Evolutionary conservation across 2,113 vertebrate species (phyloP).

Genomic region (Tachysurus fulvidraco): DNA sequence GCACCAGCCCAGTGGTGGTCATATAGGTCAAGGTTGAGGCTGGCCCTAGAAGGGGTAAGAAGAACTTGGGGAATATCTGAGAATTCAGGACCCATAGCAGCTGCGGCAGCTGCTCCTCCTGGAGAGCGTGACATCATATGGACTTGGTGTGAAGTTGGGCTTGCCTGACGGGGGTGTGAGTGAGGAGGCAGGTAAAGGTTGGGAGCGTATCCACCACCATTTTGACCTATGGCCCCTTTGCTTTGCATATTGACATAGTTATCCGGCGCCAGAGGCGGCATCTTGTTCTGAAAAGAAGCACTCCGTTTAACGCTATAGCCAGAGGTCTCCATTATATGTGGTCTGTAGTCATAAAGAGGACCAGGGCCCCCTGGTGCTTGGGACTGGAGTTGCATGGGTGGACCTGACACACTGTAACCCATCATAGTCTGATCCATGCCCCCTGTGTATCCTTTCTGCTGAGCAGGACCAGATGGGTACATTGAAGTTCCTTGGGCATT

Average conservation of each 20-base stretch:
- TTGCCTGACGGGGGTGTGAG: conserved; percentile 85
- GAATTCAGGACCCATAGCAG: conserved; percentile 79
- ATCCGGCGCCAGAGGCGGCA: conserved; percentile 70
- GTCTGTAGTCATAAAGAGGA: conserved; percentile 82
- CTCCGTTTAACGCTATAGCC: conserved; percentile 90
- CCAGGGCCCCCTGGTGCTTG: conserved; percentile 74
- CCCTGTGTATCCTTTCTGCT: conserved; percentile 81
- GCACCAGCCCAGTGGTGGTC: conserved; percentile 84
- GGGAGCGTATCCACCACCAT: conserved; percentile 71
- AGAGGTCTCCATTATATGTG: conserved; percentile 82
- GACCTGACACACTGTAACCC: conserved; percentile 79
- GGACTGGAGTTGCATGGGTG: conserved; percentile 80
- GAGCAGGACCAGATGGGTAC: conserved; percentile 71
- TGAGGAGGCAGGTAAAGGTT: conserved; percentile 81
- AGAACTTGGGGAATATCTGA: conserved; percentile 82
- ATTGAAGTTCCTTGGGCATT: conserved; percentile 66
- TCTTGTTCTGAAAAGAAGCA: conserved; percentile 93
- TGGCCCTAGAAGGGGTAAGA: conserved; percentile 84
- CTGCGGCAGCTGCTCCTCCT: conserved; percentile 59
- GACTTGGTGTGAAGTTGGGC: conserved; percentile 86
- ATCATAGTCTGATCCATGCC: conserved; percentile 81
- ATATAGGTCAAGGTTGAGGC: conserved; percentile 90
- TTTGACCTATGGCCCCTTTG: conserved; percentile 81
- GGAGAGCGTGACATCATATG: conserved; percentile 83
- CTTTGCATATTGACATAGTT: conserved; percentile 81